phyloP scores from a whole-genome alignment of 2,797 vertebrate genomes.

The Helostoma temminkii region DNA sequence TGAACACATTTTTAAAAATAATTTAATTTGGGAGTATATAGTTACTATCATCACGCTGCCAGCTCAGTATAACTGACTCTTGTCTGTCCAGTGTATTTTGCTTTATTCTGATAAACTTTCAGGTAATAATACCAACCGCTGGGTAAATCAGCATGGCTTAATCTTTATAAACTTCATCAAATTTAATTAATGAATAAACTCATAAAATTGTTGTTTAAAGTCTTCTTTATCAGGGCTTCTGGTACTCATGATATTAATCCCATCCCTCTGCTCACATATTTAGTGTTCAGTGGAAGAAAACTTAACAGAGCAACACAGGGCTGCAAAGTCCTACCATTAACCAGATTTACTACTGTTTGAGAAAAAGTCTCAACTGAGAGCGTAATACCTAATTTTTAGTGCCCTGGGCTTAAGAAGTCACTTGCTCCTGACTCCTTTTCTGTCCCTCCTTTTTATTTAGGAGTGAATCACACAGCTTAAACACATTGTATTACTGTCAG shows the following conservation, averaged over 20 bases:
- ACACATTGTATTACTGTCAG: neutral
- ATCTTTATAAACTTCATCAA: neutral
- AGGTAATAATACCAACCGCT: neutral
- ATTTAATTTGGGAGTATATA: no score
- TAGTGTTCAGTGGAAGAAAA: slow-evolving; percentile 6
- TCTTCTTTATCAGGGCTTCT: no score
- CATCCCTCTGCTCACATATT: no score
- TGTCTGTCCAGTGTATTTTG: neutral
- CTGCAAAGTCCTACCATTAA: slow-evolving; percentile 11
- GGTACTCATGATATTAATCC: no score
- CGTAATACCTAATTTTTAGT: neutral
- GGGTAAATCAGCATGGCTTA: fast-evolving
- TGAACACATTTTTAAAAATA: no score
- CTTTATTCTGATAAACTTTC: neutral
- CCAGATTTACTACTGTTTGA: slow-evolving; percentile 18
- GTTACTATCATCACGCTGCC: neutral
- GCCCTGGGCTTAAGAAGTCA: neutral
- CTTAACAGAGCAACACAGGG: slow-evolving; percentile 24
- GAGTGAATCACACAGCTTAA: neutral
- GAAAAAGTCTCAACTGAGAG: slow-evolving; percentile 11
- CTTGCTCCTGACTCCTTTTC: neutral
- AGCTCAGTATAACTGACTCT: neutral
- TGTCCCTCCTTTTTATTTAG: neutral
- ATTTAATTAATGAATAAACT: no score
- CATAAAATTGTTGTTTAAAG: no score